A percentile compares a stretch with the other conserved stretches of the same genome.
These are phyloP conservation scores for Xestia xanthographa DNA, from an alignment of 2,888 invertebrate species.

Conservation along the genomic window DNA sequence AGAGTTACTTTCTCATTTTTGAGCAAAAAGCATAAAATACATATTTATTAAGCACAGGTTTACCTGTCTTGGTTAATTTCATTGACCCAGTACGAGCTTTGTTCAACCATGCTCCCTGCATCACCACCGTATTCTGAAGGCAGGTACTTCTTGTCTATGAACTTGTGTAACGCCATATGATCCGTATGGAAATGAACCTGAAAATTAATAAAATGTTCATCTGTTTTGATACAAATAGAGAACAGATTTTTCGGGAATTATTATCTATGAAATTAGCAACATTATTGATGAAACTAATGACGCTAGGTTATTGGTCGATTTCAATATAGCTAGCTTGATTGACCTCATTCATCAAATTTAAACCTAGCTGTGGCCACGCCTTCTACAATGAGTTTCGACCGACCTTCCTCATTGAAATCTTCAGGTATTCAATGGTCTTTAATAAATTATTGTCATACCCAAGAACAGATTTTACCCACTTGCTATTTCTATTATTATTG, in stretches of 20 bases:
- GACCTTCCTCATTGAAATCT: too few species aligned
- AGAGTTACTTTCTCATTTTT: neutral
- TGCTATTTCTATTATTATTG: neutral
- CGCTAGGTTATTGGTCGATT: neutral
- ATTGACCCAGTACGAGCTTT: constrained; percentile 89
- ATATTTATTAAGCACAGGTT: neutral
- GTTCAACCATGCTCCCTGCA: constrained; percentile 87
- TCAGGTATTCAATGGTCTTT: too few species aligned
- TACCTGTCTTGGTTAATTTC: constrained; percentile 61
- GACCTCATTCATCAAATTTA: neutral
- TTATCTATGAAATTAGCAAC: neutral
- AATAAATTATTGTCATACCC: too few species aligned
- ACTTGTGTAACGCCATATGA: constrained; percentile 90
- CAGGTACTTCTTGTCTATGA: constrained; percentile 91
- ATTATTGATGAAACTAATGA: neutral
- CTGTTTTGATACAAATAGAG: neutral
- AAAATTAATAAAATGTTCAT: constrained; percentile 55
- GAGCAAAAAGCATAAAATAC: neutral
- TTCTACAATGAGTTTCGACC: too few species aligned
- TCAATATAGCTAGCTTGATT: neutral
- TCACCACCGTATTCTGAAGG: constrained; percentile 93
- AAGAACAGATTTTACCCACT: too few species aligned
- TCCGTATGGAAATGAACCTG: constrained; percentile 92
- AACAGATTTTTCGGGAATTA: neutral
- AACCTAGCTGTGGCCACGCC: neutral